Conservation (phyloP, 2,113 vertebrate genomes). For the Litocranius walleri region DNA sequence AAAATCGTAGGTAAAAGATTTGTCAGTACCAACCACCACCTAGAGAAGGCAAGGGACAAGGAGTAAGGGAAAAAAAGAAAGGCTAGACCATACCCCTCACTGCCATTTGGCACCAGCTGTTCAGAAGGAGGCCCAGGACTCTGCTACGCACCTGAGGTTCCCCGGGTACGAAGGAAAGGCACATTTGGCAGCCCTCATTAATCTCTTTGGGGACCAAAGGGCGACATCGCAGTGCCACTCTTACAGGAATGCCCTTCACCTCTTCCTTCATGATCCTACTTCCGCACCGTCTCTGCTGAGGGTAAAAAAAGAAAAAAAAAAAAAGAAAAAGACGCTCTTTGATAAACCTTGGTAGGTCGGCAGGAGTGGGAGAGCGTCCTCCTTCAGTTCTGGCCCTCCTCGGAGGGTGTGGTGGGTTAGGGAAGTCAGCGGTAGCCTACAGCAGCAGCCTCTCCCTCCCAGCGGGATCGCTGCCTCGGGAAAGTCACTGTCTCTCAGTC, state of each 20-base stretch:
- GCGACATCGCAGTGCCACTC: constrained; percentile 92
- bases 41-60: constrained; percentile 69
- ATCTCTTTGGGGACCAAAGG: constrained; percentile 91
- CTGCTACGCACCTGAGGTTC: constrained; percentile 87
- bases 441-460: background rate
- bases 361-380: background rate
- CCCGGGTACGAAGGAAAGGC: constrained; percentile 90
- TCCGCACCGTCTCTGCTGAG: background rate
- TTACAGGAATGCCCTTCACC: constrained; percentile 90
- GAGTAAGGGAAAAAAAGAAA: background rate
- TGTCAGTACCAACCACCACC: constrained; percentile 93
- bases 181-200: constrained; percentile 90
- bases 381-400: background rate
- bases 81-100: constrained; percentile 25
- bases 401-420: background rate
- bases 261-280: constrained; percentile 76
- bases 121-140: background rate
- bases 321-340: background rate
- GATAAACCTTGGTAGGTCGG: background rate
- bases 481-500: background rate
- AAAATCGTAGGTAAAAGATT: constrained; percentile 94
- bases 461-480: background rate
- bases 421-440: background rate
- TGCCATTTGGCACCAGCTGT: background rate
- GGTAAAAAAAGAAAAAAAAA: background rate